A percentile compares a stretch with the other conserved stretches of the same genome.
phyloP scores from a whole-genome alignment of 2,888 invertebrate species.

The Stenurella melanura region DNA sequence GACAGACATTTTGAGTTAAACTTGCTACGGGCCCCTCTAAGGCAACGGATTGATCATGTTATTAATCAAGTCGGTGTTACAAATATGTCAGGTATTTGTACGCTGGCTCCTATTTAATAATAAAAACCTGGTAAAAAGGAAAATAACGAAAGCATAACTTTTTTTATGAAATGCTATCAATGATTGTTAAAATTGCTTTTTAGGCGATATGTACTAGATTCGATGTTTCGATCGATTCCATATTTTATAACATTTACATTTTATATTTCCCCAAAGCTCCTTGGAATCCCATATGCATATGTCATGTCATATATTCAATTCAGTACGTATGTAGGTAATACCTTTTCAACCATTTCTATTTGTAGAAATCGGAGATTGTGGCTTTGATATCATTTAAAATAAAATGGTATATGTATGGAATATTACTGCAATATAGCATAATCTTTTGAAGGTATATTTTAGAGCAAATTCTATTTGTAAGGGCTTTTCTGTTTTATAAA shows the following conservation, averaged over 20 bases:
- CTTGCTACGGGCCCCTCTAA: no score
- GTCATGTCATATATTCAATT: constrained; percentile 23
- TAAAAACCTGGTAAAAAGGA: no score
- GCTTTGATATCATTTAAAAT: constrained; percentile 28
- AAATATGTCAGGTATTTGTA: no score
- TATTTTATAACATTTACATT: neutral
- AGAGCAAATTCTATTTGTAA: neutral
- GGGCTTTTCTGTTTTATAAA: neutral
- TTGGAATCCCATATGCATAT: constrained; percentile 18
- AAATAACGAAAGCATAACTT: no score
- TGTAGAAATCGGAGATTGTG: constrained; percentile 26
- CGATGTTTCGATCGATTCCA: neutral
- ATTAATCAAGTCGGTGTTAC: no score
- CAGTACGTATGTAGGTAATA: constrained; percentile 23
- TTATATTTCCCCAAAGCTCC: neutral
- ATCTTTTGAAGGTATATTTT: neutral
- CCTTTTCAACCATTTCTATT: constrained; percentile 16
- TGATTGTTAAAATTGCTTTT: neutral
- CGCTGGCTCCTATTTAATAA: no score
- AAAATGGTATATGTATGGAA: constrained; percentile 4
- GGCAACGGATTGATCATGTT: no score
- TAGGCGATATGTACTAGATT: neutral
- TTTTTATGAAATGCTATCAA: no score
- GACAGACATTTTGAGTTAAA: no score
- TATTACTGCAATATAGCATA: neutral